Base-by-base conservation (phyloP, 1,140 invertebrate genomes). In the Caenorhabditis tropicalis region DNA sequence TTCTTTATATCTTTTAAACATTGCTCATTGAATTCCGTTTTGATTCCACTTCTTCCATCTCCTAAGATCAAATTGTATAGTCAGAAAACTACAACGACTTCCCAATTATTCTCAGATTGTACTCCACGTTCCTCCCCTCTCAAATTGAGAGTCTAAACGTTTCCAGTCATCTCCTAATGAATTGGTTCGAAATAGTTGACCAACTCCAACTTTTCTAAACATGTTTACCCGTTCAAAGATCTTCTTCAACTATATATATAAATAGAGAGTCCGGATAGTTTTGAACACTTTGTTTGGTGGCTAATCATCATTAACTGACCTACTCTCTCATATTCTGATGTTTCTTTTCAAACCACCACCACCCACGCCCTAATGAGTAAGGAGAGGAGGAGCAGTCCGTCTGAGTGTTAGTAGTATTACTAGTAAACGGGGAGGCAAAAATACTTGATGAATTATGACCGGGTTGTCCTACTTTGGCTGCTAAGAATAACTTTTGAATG, bases 401-500 rank as follows among this genome's bases (percentile, higher is more conserved):
- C 29, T 65, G 21, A 27, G 53, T 15, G n/a, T n/a, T n/a, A n/a
- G n/a, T 43, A 43, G 39, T 43, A 43, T 5, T 43, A 43, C 5
- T 43, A 27, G n/a, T 56, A 56, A 56, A 65, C 53, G 21, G 24
- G 24, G 10, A 15, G 31, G 58, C 9, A 36, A 65, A 65, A 65
- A 65, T 65, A 65, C 58, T 74, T 74, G 65, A 74, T 74, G 65
- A 74, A 74, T 74, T 74, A 74, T 74, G 65, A 74, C 27, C 65
- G 15, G 27, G 24, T n/a, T 39, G 36, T 46, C 5, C 43, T 15
- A 2, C 24, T 29, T 27, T 24, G 21, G 19, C n/a, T n/a, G 27
- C 65, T 43, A 39, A 74, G 65, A 74, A 74, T 74, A 74, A 31
- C 31, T 65, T 65, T 65, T 65, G 31, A 65, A 74, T 43, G 36